Percentiles rank a stretch among this genome's conserved stretches.
Evolutionary conservation across 2,113 vertebrate species (phyloP).

Genomic region (Myotis brandtii): DNA sequence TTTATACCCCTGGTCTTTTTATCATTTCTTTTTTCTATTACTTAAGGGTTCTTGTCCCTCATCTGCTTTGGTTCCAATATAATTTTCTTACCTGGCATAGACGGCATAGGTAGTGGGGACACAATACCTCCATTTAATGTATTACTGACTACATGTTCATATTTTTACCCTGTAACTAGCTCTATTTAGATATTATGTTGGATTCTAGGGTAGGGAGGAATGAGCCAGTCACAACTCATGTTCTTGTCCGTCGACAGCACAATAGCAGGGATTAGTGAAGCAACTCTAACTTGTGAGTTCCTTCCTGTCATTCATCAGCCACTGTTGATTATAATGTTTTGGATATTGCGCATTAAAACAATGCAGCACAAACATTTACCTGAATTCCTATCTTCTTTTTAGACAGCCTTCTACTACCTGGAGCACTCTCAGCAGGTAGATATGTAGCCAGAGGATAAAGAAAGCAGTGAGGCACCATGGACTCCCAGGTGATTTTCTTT

Average conservation of each 20-base stretch:
- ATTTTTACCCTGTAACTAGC: neutral
- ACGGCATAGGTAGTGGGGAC: neutral
- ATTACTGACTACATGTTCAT: neutral
- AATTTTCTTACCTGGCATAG: neutral
- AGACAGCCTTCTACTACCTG: neutral
- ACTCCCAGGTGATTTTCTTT: neutral
- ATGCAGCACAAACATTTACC: neutral
- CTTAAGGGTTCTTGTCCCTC: neutral
- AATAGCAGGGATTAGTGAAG: neutral
- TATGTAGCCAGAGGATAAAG: neutral
- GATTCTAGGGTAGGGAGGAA: neutral
- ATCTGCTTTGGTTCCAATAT: rapidly evolving
- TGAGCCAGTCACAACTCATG: neutral
- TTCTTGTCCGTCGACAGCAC: neutral
- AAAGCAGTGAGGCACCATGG: neutral
- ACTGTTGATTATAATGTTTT: neutral
- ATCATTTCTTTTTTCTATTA: neutral
- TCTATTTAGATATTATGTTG: neutral
- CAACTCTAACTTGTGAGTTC: neutral
- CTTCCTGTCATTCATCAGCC: neutral
- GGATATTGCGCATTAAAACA: neutral
- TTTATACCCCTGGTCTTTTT: neutral
- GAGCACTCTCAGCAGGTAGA: neutral
- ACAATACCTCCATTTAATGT: neutral
- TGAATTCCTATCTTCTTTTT: neutral